phyloP scores from a whole-genome alignment of 92 coral and sea anemone genomes.

The Virgularia gustaviana region DNA sequence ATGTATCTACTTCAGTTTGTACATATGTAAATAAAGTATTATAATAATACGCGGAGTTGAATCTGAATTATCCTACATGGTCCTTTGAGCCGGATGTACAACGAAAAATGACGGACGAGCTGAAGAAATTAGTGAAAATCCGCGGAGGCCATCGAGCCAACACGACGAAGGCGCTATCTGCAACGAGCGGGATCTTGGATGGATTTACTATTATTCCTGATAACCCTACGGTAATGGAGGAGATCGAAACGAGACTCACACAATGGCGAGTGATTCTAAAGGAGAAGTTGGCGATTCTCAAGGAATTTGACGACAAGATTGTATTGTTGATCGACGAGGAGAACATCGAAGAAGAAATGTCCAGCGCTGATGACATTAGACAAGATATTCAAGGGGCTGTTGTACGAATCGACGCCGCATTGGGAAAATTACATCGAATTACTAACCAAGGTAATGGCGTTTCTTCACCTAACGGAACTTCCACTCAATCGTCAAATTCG shows the following conservation, averaged over 20 bases:
- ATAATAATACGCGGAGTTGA: too few species aligned
- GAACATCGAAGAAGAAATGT: not conserved
- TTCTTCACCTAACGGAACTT: not conserved
- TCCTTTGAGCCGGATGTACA: conserved; percentile 39
- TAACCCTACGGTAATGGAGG: not conserved
- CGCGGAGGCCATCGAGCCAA: not conserved
- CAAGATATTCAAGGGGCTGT: not conserved
- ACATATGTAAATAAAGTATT: too few species aligned
- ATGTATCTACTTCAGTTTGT: too few species aligned
- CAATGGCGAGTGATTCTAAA: too few species aligned
- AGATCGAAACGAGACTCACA: not conserved
- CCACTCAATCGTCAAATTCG: not conserved
- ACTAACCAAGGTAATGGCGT: not conserved
- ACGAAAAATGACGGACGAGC: not conserved
- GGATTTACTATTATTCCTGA: not conserved
- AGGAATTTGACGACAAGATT: not conserved
- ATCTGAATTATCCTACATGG: conserved; percentile 18
- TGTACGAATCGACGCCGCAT: not conserved
- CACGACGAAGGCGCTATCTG: not conserved
- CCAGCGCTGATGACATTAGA: not conserved
- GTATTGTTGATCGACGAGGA: not conserved
- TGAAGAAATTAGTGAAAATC: not conserved
- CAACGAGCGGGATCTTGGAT: not conserved
- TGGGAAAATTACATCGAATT: not conserved
- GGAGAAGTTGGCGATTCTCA: too few species aligned